These are phyloP conservation scores for Tetropium fuscum DNA, from an alignment of 2,888 invertebrate species.

Conservation along the genomic window DNA sequence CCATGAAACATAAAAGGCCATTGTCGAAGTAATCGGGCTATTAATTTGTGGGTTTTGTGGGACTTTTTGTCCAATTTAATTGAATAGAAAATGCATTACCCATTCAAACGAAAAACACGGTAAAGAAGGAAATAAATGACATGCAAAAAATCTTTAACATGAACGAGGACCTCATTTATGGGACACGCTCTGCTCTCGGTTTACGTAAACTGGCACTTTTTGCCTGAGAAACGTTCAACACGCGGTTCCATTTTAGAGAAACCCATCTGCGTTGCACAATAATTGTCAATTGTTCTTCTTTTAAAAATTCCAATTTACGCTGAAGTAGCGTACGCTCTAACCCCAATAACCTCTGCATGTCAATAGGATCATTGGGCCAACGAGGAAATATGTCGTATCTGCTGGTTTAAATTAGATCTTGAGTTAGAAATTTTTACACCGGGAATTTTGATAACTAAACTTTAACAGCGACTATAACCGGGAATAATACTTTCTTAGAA, in stretches of 20 bases:
- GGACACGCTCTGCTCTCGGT: slow-evolving; percentile 23
- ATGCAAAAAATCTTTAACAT: slow-evolving; percentile 27
- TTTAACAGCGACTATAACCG: no score
- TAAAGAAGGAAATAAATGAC: slow-evolving; percentile 29
- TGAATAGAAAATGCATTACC: slow-evolving; percentile 30
- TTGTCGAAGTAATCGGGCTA: slow-evolving; percentile 31
- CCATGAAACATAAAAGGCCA: slow-evolving; percentile 28
- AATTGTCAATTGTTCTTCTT: slow-evolving; percentile 42
- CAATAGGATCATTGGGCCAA: slow-evolving; percentile 17
- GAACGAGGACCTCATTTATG: slow-evolving; percentile 22
- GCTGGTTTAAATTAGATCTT: background rate
- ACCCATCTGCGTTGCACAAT: slow-evolving; percentile 36
- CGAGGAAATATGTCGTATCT: slow-evolving; percentile 5
- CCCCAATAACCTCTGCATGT: slow-evolving; percentile 42
- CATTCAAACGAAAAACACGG: slow-evolving; percentile 20
- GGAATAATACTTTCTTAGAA: no score
- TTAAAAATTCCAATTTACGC: slow-evolving; percentile 38
- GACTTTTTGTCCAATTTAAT: slow-evolving; percentile 27
- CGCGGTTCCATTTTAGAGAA: slow-evolving; percentile 36
- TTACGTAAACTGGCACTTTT: slow-evolving; percentile 22
- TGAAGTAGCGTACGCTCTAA: slow-evolving; percentile 35
- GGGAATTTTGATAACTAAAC: no score
- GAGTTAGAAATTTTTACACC: background rate
- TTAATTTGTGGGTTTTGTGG: slow-evolving; percentile 31
- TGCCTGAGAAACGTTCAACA: slow-evolving; percentile 24